Evolutionary conservation across 1,140 invertebrate species (phyloP).

Genomic region (Musca vetustissima): DNA sequence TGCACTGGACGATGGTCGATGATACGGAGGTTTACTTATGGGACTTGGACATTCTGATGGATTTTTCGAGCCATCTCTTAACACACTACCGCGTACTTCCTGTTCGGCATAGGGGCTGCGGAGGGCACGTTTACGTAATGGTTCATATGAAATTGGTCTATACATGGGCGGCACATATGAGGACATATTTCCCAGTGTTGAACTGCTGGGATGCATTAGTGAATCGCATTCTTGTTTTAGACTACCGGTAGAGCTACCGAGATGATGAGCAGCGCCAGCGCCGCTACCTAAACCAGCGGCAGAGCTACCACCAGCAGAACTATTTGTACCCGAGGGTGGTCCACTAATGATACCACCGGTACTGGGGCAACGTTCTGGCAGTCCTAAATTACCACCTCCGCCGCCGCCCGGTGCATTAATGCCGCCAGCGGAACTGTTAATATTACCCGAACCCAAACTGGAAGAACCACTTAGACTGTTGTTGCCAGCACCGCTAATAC

Average conservation of each 20-base stretch:
- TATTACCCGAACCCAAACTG: slow-evolving; percentile 30
- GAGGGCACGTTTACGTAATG: slow-evolving; percentile 58
- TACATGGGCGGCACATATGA: slow-evolving; percentile 52
- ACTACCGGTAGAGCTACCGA: slow-evolving; percentile 45
- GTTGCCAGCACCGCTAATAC: slow-evolving; percentile 39
- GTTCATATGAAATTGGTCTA: slow-evolving; percentile 50
- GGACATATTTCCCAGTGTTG: slow-evolving; percentile 38
- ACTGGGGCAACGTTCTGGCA: slow-evolving; percentile 26
- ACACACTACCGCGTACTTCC: slow-evolving; percentile 54
- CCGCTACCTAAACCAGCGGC: slow-evolving; percentile 43
- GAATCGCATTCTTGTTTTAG: slow-evolving; percentile 55
- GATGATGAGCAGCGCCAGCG: slow-evolving; percentile 41
- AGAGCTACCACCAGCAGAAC: slow-evolving; percentile 53
- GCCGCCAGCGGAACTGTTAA: slow-evolving; percentile 20
- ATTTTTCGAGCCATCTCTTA: slow-evolving; percentile 55
- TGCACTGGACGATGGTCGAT: slow-evolving; percentile 53
- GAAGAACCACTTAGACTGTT: slow-evolving; percentile 27
- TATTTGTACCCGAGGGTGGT: slow-evolving; percentile 26
- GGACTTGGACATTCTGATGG: slow-evolving; percentile 51
- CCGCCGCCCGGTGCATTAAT: slow-evolving; percentile 25
- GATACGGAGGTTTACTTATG: slow-evolving; percentile 51
- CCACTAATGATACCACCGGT: slow-evolving; percentile 55
- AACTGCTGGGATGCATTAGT: slow-evolving; percentile 50
- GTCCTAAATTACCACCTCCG: slow-evolving; percentile 2
- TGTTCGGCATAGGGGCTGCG: slow-evolving; percentile 58